Percentiles rank a stretch among this genome's conserved stretches.
phyloP scores from a whole-genome alignment of 1,140 invertebrate species.

The Temnothorax nylanderi region DNA sequence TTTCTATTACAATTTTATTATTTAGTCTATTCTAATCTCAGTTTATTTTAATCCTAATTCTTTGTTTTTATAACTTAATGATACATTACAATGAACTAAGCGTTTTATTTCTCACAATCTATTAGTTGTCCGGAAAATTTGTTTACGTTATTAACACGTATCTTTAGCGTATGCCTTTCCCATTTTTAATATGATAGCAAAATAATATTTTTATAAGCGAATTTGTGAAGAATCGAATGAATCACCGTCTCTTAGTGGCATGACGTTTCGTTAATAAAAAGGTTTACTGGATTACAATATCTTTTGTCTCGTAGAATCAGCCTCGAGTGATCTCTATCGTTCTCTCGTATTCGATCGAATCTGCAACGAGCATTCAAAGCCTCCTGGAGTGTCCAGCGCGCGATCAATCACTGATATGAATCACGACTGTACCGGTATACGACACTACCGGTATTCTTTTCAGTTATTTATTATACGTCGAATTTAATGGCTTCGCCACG shows the following conservation, averaged over 20 bases:
- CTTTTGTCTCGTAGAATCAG: slow-evolving; percentile 36
- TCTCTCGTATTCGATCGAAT: slow-evolving; percentile 15
- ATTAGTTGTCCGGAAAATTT: not conserved
- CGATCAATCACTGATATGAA: slow-evolving; percentile 63
- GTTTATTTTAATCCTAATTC: not conserved
- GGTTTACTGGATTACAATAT: slow-evolving; percentile 25
- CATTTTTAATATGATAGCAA: not conserved
- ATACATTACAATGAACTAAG: not conserved
- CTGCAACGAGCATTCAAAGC: slow-evolving; percentile 12
- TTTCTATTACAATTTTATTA: not conserved
- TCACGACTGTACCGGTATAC: slow-evolving; percentile 39
- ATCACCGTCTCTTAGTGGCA: not conserved
- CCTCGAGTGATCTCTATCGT: slow-evolving; percentile 3
- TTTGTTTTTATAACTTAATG: not conserved
- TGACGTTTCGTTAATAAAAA: slow-evolving; percentile 44
- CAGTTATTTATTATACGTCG: slow-evolving; percentile 67
- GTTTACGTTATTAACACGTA: not conserved
- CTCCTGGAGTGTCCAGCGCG: slow-evolving; percentile 39
- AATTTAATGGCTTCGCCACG: slow-evolving; percentile 52
- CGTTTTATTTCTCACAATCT: not conserved
- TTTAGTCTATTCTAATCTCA: not conserved
- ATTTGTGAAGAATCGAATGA: not conserved
- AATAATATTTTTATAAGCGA: slow-evolving; percentile 8
- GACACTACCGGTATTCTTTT: slow-evolving; percentile 56
- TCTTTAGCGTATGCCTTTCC: not conserved